phyloP scores from a whole-genome alignment of 2,888 invertebrate genomes.

The Taphrorychus bicolor region DNA sequence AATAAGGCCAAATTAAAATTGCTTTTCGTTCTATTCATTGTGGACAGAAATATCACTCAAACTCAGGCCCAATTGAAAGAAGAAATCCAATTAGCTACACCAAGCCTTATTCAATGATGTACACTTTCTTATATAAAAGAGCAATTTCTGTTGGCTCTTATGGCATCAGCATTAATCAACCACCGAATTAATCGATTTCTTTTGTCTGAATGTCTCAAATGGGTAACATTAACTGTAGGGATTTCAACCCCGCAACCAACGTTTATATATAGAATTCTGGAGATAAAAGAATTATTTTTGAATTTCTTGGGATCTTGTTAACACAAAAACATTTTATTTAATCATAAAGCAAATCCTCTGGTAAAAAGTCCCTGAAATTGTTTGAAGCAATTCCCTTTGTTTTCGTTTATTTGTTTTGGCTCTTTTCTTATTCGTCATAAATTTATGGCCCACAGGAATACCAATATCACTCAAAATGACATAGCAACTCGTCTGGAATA shows the following conservation, averaged over 20 bases:
- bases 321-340: not conserved
- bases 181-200: not conserved
- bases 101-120: not conserved
- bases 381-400: not conserved
- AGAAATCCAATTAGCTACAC: not conserved
- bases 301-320: not conserved
- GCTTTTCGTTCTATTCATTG: not conserved
- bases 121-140: not conserved
- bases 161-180: not conserved
- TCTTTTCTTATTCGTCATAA: no score
- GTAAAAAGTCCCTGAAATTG: not conserved
- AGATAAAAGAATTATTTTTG: not conserved
- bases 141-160: not conserved
- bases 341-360: not conserved
- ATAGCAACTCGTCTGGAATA: no score
- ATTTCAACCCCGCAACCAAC: no score
- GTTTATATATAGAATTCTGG: no score
- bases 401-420: no score
- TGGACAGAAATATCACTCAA: not conserved
- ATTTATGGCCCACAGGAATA: no score
- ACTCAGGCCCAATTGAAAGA: not conserved
- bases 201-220: not conserved
- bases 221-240: not conserved
- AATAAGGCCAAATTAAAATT: not conserved
- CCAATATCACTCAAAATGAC: no score